Evolutionary conservation across 2,113 vertebrate genomes (phyloP), one percentile per base, ranked within the genome.

Genomic region (Ammodytes dubius): DNA sequence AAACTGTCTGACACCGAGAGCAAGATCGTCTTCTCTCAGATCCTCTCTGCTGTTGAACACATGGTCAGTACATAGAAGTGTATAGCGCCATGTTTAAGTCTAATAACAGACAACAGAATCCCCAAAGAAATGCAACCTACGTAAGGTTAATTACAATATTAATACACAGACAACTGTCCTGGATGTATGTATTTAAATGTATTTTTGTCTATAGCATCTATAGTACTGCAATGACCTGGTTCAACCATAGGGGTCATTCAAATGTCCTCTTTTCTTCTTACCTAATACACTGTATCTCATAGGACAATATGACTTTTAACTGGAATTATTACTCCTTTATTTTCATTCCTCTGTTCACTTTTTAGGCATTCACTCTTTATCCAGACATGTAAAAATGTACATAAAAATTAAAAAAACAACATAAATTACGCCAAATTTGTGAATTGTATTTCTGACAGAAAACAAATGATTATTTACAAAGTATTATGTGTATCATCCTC

Each of bases 21-120:
- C 93, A 99, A 96, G 94, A 93, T 96, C 39, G 93, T 99, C 91
- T 99, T 99, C 76, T 96, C 98, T 59, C 98, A 99, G 95, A 97
- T 99, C 52, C 94, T 99, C 68, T 98, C 98, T 54, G 98, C 98
- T 2, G 97, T 99, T 83, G 97, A 97, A 85, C 98, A 99, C 94
- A 99, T 99, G 98, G 98, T 98, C 75, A 96, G 96, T 82, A 52
- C 61, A 66, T 72, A 46, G 7, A 11, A 0, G 0, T 66, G 65
- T 60, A 56, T 17, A 54, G 45, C 52, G 19, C 11, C 37, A 12
- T 15, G 37, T 45, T 45, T 5, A 2, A 17, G 12, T 52, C 15
- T 39, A n/a, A 57, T 40, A 58, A 58, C 4, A 35, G 14, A 45
- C 35, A 45, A 40, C 17, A 42, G 11, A 43, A 65, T 58, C 12